Base-by-base conservation (phyloP, 2,888 invertebrate genomes). In the Diogma glabrata region DNA sequence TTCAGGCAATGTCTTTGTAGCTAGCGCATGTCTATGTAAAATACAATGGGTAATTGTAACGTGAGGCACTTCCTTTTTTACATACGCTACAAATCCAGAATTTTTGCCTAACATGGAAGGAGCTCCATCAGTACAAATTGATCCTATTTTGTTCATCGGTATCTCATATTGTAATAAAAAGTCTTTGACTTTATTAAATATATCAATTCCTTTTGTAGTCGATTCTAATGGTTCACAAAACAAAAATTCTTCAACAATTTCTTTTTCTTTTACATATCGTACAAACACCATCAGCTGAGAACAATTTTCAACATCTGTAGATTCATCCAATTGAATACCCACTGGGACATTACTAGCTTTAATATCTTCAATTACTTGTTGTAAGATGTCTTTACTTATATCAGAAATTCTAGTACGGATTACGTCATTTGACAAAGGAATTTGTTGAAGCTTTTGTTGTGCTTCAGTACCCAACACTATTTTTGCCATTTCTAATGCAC, bases 111-210 rank as follows among this genome's bases (percentile, higher is more conserved):
- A 12, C 47, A 30, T 47, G 24, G 47, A 28, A 6, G 24, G 56
- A 23, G 61, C 51, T 52, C 58, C 52, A 45, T 56, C 57, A 17
- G 54, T 57, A 7, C n/a, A n/a, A n/a, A n/a, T n/a, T n/a, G n/a
- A n/a, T n/a, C n/a, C n/a, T n/a, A n/a, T n/a, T n/a, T n/a, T n/a
- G n/a, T n/a, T n/a, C n/a, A n/a, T n/a, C n/a, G n/a, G n/a, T n/a
- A n/a, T n/a, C n/a, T n/a, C n/a, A n/a, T n/a, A n/a, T n/a, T n/a
- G n/a, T n/a, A n/a, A n/a, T n/a, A n/a, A n/a, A n/a, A n/a, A n/a
- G n/a, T n/a, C n/a, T n/a, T n/a, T n/a, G n/a, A n/a, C n/a, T n/a
- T n/a, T n/a, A n/a, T n/a, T n/a, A n/a, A n/a, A n/a, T n/a, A n/a
- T n/a, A n/a, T n/a, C n/a, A n/a, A n/a, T n/a, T n/a, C n/a, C n/a